A percentile compares a stretch with the other conserved stretches of the same genome.
Conservation (phyloP, 2,113 vertebrate species). For the Ramphastos sulfuratus region DNA sequence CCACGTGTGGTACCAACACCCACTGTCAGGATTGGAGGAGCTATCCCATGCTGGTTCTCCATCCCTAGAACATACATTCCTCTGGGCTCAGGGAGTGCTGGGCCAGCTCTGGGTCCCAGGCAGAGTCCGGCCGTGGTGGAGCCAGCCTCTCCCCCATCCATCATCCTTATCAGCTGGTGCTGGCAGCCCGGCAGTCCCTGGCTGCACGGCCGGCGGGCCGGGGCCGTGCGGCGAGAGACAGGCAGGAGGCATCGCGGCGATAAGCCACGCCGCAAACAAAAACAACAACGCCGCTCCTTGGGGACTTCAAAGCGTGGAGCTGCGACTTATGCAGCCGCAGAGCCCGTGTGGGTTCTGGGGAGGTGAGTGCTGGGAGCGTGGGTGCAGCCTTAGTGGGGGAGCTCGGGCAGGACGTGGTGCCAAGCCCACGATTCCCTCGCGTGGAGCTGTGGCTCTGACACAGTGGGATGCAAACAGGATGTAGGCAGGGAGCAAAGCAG, state of each 20-base stretch:
- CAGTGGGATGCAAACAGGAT: no score
- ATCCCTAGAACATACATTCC: constrained; percentile 51
- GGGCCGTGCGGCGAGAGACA: constrained; percentile 60
- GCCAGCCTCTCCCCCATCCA: constrained; percentile 89
- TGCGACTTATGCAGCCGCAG: constrained; percentile 62
- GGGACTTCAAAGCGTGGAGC: constrained; percentile 83
- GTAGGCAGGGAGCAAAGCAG: neutral
- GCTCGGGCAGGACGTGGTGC: accelerated
- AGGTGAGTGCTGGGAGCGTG: neutral
- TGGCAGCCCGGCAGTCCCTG: constrained; percentile 78
- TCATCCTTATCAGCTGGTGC: constrained; percentile 91
- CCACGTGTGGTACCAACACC: neutral
- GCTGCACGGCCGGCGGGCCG: constrained; percentile 53
- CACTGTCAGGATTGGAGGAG: neutral
- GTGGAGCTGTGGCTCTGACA: accelerated
- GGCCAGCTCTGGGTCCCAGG: constrained; percentile 82
- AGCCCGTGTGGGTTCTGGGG: neutral
- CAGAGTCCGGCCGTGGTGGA: constrained; percentile 83
- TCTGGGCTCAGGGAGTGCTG: constrained; percentile 56
- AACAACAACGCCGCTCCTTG: constrained; percentile 80
- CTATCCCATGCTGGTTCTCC: neutral
- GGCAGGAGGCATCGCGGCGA: constrained; percentile 57
- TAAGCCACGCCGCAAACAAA: constrained; percentile 81
- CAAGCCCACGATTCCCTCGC: accelerated
- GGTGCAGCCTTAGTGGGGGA: accelerated